Evolutionary conservation across 2,797 vertebrate genomes (phyloP), one percentile per base, ranked within the genome.

Genomic region (Lutjanus campechanus): DNA sequence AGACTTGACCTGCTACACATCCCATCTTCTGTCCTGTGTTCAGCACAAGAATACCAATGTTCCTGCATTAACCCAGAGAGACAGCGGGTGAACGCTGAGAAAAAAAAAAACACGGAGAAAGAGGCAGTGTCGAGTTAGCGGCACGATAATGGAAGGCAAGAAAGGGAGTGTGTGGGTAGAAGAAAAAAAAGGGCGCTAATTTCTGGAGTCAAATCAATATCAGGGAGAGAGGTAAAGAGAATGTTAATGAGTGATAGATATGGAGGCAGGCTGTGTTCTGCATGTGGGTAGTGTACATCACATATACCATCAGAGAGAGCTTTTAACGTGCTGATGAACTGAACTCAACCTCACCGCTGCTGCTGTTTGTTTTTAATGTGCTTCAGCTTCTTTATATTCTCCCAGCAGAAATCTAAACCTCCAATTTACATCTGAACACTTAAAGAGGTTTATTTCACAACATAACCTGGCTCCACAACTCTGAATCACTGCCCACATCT

Each of bases 31-130:
- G 71, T 80, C 73, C 73, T 87, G 90, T 91, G 89, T 88, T 93
- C 85, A 68, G 86, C 88, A 87, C 79, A 71, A 85, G 93, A 93
- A 94, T 93, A 92, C 91, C 85, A 94, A 94, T 93, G 89, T 91
- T 89, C 77, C 70, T 20, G 76, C 78, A 91, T 92, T 92, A 94
- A 95, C 91, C 85, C 59, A 59, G 60, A 73, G 62, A 88, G 75
- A 86, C 73, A 82, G 61, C 19, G 72, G 73, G 68, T 79, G 83
- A 91, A 64, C 62, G 15, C 43, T 41, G 47, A 4, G 36, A 22
- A 76, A 81, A 84, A 67, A 64, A 49, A 36, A 56, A n/a, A 20
- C 7, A 20, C 9, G 55, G 8, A 25, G 7, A 43, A 19, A 29
- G 61, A 71, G 29, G 54, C 58, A 54, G 60, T 7, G 7, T 41